Evolutionary conservation across 2,797 vertebrate genomes (phyloP).

Genomic region (Sebastes iracundus): DNA sequence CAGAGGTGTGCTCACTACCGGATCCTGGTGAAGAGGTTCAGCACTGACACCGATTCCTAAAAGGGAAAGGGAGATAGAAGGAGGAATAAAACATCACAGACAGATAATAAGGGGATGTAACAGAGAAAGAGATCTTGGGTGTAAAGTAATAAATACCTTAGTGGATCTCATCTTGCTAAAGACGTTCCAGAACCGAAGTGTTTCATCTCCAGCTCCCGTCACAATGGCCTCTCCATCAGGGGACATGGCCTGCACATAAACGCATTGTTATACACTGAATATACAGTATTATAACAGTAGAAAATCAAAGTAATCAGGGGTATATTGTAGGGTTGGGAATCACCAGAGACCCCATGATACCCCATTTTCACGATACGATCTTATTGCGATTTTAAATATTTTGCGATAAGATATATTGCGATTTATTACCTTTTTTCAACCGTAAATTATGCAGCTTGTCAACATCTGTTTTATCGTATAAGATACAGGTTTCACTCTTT

Average conservation of each 20-base stretch:
- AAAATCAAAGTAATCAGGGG: background rate
- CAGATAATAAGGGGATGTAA: background rate
- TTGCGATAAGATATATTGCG: no score
- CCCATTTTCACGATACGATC: no score
- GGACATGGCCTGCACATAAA: constrained; percentile 91
- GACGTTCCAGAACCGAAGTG: constrained; percentile 97
- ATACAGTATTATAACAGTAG: background rate
- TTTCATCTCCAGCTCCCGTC: constrained; percentile 97
- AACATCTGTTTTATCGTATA: no score
- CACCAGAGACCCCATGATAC: no score
- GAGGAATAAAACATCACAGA: background rate
- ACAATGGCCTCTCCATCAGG: constrained; percentile 98
- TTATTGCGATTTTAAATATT: no score
- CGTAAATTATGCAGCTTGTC: no score
- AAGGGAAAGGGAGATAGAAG: background rate
- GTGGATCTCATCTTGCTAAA: constrained; percentile 99
- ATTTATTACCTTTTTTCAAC: no score
- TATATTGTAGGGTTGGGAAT: background rate
- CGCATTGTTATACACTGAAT: constrained; percentile 15
- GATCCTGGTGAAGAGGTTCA: constrained; percentile 96
- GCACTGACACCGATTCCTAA: constrained; percentile 93
- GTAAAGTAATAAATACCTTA: constrained; percentile 82
- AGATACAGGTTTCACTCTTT: no score
- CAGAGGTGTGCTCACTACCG: constrained; percentile 80
- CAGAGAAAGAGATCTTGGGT: background rate